A percentile compares a stretch with the other conserved stretches of the same genome.
Conservation (phyloP, 1,140 invertebrate genomes). For the Drosophila teissieri region DNA sequence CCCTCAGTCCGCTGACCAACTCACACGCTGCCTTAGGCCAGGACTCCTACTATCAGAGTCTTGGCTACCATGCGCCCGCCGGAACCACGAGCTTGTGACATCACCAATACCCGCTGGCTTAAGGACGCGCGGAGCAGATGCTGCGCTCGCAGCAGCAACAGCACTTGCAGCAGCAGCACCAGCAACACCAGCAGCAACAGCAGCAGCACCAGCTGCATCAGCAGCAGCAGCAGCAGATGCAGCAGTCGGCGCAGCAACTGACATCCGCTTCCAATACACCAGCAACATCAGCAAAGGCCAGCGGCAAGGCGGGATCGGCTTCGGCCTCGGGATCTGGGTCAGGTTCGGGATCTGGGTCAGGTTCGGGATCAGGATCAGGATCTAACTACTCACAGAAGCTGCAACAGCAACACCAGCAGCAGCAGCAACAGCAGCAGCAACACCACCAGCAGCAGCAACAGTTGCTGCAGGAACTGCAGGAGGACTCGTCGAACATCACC, state of each 20-base stretch:
- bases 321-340: conserved; percentile 29
- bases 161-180: conserved; percentile 70
- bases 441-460: conserved; percentile 71
- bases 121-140: conserved; percentile 85
- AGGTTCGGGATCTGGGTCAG: conserved; percentile 32
- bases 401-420: conserved; percentile 60
- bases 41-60: conserved; percentile 92
- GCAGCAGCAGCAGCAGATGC: conserved; percentile 68
- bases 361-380: conserved; percentile 32
- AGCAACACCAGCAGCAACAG: conserved; percentile 65
- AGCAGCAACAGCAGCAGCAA: conserved; percentile 69
- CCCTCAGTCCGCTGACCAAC: conserved; percentile 87
- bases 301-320: conserved; percentile 64
- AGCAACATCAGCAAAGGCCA: conserved; percentile 55
- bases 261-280: conserved; percentile 70
- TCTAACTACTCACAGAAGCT: conserved; percentile 68
- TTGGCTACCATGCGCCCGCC: conserved; percentile 89
- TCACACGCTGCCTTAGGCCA: conserved; percentile 88
- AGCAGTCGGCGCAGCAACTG: conserved; percentile 75
- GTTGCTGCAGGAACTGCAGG: conserved; percentile 70
- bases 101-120: conserved; percentile 89
- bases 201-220: conserved; percentile 48
- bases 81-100: conserved; percentile 90
- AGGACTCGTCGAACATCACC: conserved; percentile 82
- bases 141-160: conserved; percentile 78